Base-by-base conservation (phyloP, 2,113 vertebrate genomes). In the Sinocyclocheilus grahami region DNA sequence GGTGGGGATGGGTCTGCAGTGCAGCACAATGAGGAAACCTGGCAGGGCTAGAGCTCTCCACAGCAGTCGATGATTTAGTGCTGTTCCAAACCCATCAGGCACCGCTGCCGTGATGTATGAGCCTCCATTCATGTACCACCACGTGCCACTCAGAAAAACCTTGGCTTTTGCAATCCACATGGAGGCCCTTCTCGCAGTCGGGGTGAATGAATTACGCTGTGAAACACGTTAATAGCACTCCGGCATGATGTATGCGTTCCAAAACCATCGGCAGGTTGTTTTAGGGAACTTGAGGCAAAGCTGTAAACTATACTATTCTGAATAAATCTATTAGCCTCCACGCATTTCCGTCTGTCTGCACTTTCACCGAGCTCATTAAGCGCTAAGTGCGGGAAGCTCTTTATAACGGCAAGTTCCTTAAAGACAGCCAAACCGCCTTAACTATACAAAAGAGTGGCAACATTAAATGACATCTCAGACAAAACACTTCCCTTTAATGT, bases 401-500 rank as follows among this genome's bases (percentile, higher is more conserved):
- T 84, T 46, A 78, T 46, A 58, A 60, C 46, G 76, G 69, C 84
- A 79, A 10, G 62, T 83, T 85, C 48, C 18, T 48, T 86, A 76
- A 88, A 90, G 86, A n/a, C 65, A 78, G 90, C 46, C 39, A n/a
- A 71, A 53, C 62, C 77, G 78, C 76, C 27, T 72, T 85, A 65
- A n/a, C 48, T 53, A 27, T 87, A 88, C 53, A 85, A 84, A 89
- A 87, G 72, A 79, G 71, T 69, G 24, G 39, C 85, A 86, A 81
- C 39, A 87, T 72, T 51, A 51, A 53, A 78, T 13, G 30, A n/a
- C 24, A 48, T 84, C 37, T 20, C 60, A 65, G 65, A 78, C 48
- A 86, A 89, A 89, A 86, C 48, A 75, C 42, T 85, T 82, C 62
- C 42, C 55, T 82, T 85, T 84, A 84, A 86, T 88, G 85, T 72